Conservation (phyloP, 2,797 vertebrate species). For the Myotis myotis region DNA sequence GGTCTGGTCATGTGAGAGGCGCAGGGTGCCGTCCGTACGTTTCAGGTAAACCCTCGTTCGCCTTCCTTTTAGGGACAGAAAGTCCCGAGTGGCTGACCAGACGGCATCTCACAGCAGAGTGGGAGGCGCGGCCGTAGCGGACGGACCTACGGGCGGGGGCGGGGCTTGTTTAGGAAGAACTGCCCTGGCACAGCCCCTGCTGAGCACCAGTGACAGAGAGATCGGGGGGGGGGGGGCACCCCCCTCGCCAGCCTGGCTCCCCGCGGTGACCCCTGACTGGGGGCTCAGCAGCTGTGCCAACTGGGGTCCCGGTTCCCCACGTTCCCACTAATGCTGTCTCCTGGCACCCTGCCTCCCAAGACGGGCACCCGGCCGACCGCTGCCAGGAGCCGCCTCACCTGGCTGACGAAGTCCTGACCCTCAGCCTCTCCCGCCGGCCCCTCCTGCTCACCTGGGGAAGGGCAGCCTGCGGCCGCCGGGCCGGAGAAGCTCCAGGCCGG, state of each 20-base stretch:
- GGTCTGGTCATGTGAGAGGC: not conserved
- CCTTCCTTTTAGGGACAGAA: not conserved
- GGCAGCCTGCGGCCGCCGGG: not conserved
- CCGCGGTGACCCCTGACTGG: not conserved
- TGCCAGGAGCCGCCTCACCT: not conserved
- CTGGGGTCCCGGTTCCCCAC: not conserved
- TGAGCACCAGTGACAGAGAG: not conserved
- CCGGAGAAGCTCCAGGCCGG: too few species aligned
- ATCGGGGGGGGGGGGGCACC: not conserved
- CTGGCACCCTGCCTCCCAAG: not conserved
- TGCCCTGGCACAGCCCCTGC: fast-evolving
- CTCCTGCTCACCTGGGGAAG: not conserved
- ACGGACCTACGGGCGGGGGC: too few species aligned
- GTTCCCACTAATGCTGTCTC: not conserved
- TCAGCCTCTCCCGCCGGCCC: not conserved
- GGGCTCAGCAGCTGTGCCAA: not conserved
- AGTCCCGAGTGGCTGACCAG: fast-evolving
- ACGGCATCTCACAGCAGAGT: not conserved
- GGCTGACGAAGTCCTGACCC: too few species aligned
- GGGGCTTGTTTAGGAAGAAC: not conserved
- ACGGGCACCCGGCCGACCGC: not conserved
- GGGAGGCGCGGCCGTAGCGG: not conserved
- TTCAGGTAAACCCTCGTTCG: not conserved
- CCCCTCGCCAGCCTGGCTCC: not conserved
- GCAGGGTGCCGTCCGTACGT: fast-evolving